phyloP scores from a whole-genome alignment of 2,113 vertebrate genomes.

The Atlantisia rogersi region DNA sequence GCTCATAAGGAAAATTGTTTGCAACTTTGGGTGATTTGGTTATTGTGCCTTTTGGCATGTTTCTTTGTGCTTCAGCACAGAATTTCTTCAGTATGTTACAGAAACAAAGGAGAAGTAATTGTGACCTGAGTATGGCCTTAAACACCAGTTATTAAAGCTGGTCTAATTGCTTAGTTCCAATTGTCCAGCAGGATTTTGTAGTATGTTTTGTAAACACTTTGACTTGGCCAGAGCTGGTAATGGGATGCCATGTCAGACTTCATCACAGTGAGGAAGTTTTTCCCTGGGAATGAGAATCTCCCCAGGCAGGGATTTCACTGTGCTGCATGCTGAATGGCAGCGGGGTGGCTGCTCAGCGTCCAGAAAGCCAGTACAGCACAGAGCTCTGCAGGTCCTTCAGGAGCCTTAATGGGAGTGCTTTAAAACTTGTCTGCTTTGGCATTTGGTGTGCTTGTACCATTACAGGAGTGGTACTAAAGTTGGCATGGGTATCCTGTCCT shows the following conservation, averaged over 20 bases:
- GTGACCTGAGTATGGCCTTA: neutral
- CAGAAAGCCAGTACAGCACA: neutral
- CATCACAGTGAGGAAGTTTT: neutral
- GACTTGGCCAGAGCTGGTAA: neutral
- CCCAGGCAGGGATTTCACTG: neutral
- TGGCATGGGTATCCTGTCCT: neutral
- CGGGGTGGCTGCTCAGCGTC: neutral
- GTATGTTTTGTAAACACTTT: conserved; percentile 23
- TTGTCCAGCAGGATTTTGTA: conserved; percentile 14
- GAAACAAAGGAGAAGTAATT: conserved; percentile 23
- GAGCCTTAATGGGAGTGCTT: neutral
- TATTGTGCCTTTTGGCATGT: neutral
- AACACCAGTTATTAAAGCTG: conserved; percentile 25
- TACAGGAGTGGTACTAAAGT: neutral
- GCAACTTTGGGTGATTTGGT: neutral
- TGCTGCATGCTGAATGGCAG: neutral
- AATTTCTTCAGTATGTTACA: neutral
- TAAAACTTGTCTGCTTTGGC: neutral
- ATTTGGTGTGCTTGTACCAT: neutral
- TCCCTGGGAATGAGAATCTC: neutral
- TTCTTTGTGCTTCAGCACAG: neutral
- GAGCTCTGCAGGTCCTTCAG: neutral
- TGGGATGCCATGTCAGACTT: neutral
- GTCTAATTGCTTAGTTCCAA: conserved; percentile 15
- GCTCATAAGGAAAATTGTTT: neutral